These are phyloP conservation scores for Melierax canorus DNA, from an alignment of 2,113 vertebrate genomes.

Conservation along the genomic window DNA sequence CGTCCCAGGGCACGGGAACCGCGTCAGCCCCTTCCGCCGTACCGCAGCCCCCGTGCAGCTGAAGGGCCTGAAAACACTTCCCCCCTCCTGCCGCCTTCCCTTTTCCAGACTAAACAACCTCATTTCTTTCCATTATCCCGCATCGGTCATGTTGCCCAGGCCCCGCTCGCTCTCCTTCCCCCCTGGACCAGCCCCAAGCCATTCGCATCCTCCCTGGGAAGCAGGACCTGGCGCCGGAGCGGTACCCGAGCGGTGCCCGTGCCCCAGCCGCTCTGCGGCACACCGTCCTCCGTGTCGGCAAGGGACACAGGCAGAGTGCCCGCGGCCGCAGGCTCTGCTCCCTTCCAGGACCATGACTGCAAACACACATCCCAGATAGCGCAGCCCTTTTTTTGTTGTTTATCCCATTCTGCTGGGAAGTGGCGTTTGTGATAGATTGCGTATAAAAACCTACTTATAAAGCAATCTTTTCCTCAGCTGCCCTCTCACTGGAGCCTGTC, in stretches of 20 bases:
- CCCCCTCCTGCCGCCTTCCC: fast-evolving
- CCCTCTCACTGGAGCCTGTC: background rate
- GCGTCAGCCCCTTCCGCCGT: background rate
- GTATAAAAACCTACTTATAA: background rate
- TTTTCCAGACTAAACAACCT: background rate
- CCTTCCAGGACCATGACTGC: background rate
- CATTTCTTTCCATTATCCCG: background rate
- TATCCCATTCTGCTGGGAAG: background rate
- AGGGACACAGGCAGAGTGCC: background rate
- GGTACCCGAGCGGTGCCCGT: fast-evolving
- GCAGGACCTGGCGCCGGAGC: fast-evolving
- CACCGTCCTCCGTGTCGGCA: fast-evolving
- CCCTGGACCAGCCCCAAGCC: background rate
- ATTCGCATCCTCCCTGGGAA: fast-evolving
- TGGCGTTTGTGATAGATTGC: background rate
- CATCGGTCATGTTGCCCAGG: fast-evolving
- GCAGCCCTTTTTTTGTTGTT: background rate
- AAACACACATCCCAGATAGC: background rate
- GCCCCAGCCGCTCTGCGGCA: background rate
- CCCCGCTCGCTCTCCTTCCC: fast-evolving
- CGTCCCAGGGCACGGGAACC: background rate
- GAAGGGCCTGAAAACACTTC: fast-evolving
- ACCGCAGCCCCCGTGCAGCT: background rate
- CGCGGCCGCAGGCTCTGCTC: fast-evolving
- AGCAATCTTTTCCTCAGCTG: background rate